Base-by-base conservation (phyloP, 2,113 vertebrate species). In the Lagopus leucura region DNA sequence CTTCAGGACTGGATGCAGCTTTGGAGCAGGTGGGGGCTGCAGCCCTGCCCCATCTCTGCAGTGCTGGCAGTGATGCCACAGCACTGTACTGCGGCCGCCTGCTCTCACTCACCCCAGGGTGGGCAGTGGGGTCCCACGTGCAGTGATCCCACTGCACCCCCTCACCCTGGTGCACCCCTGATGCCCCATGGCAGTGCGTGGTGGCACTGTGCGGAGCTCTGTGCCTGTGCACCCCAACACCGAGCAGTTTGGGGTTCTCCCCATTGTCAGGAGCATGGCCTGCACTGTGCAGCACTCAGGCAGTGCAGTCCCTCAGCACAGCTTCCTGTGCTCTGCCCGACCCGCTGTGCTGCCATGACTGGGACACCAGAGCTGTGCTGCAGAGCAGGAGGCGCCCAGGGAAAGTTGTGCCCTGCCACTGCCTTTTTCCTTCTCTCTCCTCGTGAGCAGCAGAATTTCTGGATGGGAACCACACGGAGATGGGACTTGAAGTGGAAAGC, bases 391-490 rank as follows among this genome's bases (percentile, higher is more conserved):
- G 52, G 58, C 38, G 67, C 90, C 82, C 67, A 45, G 76, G 90
- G 92, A 77, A 7, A 28, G 30, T 55, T 80, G 88, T 86, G 4
- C 25, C 54, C 36, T 3, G 15, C 16, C 25, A 4, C 8, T 0
- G 22, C 74, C 64, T 82, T 91, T 89, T 34, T 80, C 47, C 64
- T 66, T 82, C 72, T 82, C 55, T 73, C 36, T 91, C 78, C 89
- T 93, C 20, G 2, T 76, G 85, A 85, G 89, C 91, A 79, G 94
- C 84, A 21, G 54, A 15, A 86, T 90, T 91, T 55, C 55, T 70
- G 90, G 82, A 77, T 91, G 90, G 67, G 85, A 86, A 71, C 79
- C 92, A 66, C 50, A 52, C 25, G 13, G 50, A 52, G 25, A 70
- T 32, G 72, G 93, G 92, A 66, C 82, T 76, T 85, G 90, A 71